phyloP scores from a whole-genome alignment of 2,888 invertebrate genomes.

The Seira sanloemensis region DNA sequence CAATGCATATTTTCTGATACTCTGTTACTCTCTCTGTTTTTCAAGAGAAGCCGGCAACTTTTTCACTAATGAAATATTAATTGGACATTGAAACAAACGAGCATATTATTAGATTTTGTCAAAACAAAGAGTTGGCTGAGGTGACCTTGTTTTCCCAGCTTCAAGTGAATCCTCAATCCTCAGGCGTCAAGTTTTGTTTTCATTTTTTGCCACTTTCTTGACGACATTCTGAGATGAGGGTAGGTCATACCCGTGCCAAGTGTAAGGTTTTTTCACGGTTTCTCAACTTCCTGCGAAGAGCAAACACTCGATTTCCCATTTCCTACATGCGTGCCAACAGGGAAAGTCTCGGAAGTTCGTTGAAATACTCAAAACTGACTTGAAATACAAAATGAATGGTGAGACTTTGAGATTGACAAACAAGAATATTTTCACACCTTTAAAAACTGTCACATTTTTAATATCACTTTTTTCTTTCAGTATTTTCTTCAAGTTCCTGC shows the following conservation, averaged over 20 bases:
- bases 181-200: background rate
- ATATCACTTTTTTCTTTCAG: too few species aligned
- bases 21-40: background rate
- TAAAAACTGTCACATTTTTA: slow-evolving; percentile 6
- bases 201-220: background rate
- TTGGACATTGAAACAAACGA: background rate
- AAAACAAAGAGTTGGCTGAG: too few species aligned
- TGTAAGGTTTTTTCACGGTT: background rate
- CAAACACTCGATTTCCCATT: background rate
- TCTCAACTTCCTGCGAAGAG: background rate
- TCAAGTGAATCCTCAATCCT: background rate
- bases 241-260: too few species aligned
- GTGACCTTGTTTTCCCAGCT: background rate
- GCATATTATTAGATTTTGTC: background rate
- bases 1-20: slow-evolving; percentile 15
- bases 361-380: background rate
- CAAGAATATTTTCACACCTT: background rate
- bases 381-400: slow-evolving; percentile 9
- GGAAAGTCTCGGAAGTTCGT: too few species aligned
- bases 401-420: background rate
- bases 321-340: background rate
- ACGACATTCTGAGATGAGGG: background rate
- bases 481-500: background rate
- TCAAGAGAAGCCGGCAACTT: slow-evolving; percentile 3
- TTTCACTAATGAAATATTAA: slow-evolving; percentile 40